Evolutionary conservation across 2,888 invertebrate genomes (phyloP).

Genomic region (Monopis laevigella): DNA sequence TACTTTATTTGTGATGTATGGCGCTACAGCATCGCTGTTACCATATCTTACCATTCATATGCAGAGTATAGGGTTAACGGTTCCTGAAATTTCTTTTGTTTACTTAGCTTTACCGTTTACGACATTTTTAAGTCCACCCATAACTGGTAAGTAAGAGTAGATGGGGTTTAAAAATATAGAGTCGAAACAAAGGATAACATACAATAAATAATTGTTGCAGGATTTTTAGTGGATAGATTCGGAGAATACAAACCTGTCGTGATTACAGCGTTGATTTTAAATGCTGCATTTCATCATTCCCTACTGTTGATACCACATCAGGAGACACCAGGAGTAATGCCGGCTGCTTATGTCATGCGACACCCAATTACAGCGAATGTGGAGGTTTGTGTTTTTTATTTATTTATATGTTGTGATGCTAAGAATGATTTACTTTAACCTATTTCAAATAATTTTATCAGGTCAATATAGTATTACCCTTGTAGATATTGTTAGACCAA

Average conservation of each 20-base stretch:
- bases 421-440: too few species aligned
- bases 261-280: slow-evolving; percentile 78
- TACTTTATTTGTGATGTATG: slow-evolving; percentile 84
- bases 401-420: not conserved
- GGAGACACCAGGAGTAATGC: slow-evolving; percentile 79
- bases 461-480: too few species aligned
- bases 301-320: slow-evolving; percentile 82
- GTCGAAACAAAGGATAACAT: not conserved
- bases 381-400: slow-evolving; percentile 57
- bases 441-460: too few species aligned
- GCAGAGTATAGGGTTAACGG: slow-evolving; percentile 87
- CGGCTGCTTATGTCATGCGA: slow-evolving; percentile 78
- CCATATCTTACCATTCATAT: slow-evolving; percentile 91
- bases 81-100: slow-evolving; percentile 87
- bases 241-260: slow-evolving; percentile 87
- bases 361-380: slow-evolving; percentile 76
- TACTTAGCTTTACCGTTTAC: slow-evolving; percentile 88
- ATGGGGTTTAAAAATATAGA: too few species aligned
- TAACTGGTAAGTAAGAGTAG: slow-evolving; percentile 73
- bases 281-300: slow-evolving; percentile 82
- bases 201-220: slow-evolving; percentile 35
- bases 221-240: slow-evolving; percentile 86
- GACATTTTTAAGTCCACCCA: slow-evolving; percentile 84
- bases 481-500: too few species aligned
- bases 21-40: slow-evolving; percentile 84